Conservation (phyloP, 2,797 vertebrate genomes). For the Pipistrellus nathusii region DNA sequence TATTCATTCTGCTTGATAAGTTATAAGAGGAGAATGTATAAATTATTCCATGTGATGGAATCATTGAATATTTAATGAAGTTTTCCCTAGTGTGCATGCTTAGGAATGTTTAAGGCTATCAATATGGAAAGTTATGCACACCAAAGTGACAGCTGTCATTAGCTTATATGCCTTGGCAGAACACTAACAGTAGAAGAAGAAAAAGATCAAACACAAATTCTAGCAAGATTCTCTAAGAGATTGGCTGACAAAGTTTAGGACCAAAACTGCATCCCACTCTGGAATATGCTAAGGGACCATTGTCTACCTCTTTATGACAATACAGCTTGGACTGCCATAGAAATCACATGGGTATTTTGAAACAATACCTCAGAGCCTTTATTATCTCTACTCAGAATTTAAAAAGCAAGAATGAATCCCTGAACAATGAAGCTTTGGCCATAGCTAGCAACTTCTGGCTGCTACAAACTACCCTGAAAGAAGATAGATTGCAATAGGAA, state of each 20-base stretch:
- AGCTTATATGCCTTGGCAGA: neutral
- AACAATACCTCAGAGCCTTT: neutral
- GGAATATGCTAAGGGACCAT: neutral
- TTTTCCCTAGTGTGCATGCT: neutral
- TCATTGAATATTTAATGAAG: conserved; percentile 19
- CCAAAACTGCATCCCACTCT: neutral
- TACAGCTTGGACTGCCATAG: neutral
- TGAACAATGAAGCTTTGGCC: neutral
- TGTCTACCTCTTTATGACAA: neutral
- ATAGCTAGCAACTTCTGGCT: conserved; percentile 10
- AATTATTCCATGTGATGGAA: neutral
- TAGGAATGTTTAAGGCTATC: conserved; percentile 26
- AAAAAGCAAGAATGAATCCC: neutral
- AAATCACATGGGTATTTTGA: neutral
- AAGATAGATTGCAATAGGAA: neutral
- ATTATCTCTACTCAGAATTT: neutral
- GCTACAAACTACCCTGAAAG: neutral
- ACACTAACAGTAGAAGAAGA: neutral
- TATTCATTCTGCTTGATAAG: neutral
- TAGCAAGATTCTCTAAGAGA: neutral
- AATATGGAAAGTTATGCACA: conserved; percentile 17
- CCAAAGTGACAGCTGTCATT: conserved; percentile 6
- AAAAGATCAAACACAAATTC: neutral
- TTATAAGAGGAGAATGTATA: neutral
- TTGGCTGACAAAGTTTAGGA: neutral